Evolutionary conservation across 2,113 vertebrate genomes (phyloP).

Genomic region (Meles meles): DNA sequence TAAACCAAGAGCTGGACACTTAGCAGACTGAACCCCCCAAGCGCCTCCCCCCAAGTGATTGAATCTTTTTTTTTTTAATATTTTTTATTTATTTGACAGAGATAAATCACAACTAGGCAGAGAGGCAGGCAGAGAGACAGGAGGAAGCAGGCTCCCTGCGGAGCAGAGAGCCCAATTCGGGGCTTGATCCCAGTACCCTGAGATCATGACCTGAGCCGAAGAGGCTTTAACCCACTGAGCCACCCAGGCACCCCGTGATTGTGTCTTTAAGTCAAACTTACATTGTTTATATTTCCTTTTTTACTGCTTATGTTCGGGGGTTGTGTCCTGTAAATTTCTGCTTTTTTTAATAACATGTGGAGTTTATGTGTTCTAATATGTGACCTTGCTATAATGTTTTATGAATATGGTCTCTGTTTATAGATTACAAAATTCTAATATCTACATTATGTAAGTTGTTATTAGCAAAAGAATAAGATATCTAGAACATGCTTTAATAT

Average conservation of each 20-base stretch:
- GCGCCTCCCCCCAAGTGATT: neutral
- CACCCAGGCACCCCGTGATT: neutral
- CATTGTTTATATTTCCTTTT: neutral
- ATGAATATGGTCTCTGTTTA: neutral
- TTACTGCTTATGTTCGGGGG: neutral
- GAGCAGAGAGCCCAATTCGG: too few species aligned
- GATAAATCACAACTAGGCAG: too few species aligned
- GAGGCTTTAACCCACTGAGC: neutral
- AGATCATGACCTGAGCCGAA: neutral
- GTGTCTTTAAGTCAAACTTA: neutral
- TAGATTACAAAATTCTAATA: neutral
- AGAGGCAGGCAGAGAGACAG: too few species aligned
- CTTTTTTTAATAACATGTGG: neutral
- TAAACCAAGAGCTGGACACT: too few species aligned
- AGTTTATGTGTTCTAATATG: neutral
- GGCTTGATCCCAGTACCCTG: too few species aligned
- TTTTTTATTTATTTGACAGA: too few species aligned
- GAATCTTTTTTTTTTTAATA: too few species aligned
- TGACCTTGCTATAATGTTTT: neutral
- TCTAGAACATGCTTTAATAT: neutral
- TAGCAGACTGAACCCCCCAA: too few species aligned
- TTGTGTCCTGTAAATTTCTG: neutral
- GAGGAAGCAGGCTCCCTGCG: too few species aligned
- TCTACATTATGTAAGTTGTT: neutral
- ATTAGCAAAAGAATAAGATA: neutral